Evolutionary conservation across 2,888 invertebrate genomes (phyloP).

Genomic region (Baccha elongata): DNA sequence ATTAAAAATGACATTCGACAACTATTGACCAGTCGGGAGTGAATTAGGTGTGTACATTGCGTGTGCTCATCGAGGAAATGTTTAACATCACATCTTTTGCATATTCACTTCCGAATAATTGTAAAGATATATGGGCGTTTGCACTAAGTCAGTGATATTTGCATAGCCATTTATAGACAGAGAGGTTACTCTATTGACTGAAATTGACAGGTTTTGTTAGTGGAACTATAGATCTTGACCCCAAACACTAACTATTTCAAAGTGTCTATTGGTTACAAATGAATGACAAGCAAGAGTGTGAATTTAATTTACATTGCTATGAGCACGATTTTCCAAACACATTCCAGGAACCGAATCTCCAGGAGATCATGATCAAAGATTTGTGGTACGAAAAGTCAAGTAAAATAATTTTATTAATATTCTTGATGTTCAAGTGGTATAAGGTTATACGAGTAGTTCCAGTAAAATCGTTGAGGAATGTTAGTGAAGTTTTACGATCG

Average conservation of each 20-base stretch:
- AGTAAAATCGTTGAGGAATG: too few species aligned
- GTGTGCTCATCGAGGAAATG: conserved; percentile 34
- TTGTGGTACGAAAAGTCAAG: background rate
- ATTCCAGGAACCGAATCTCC: background rate
- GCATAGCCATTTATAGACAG: conserved; percentile 27
- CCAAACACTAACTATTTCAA: conserved; percentile 5
- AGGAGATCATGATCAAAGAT: background rate
- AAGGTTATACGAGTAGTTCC: too few species aligned
- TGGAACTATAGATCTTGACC: conserved; percentile 31
- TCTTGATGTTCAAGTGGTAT: too few species aligned
- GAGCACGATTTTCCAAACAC: background rate
- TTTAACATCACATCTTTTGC: conserved; percentile 5
- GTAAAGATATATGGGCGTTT: conserved; percentile 40
- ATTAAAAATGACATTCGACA: conserved; percentile 4
- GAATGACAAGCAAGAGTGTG: background rate
- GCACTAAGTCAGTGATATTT: conserved; percentile 1
- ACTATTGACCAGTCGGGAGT: conserved; percentile 5
- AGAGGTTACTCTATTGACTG: conserved; percentile 20
- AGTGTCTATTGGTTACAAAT: conserved; percentile 24
- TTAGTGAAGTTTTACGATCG: too few species aligned
- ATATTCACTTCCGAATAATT: conserved; percentile 48
- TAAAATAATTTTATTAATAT: too few species aligned
- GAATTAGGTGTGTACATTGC: conserved; percentile 22
- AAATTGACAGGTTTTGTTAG: conserved; percentile 25
- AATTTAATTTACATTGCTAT: background rate